These are phyloP conservation scores for Pseudococcus viburni DNA, from an alignment of 2,888 invertebrate genomes.

Conservation along the genomic window DNA sequence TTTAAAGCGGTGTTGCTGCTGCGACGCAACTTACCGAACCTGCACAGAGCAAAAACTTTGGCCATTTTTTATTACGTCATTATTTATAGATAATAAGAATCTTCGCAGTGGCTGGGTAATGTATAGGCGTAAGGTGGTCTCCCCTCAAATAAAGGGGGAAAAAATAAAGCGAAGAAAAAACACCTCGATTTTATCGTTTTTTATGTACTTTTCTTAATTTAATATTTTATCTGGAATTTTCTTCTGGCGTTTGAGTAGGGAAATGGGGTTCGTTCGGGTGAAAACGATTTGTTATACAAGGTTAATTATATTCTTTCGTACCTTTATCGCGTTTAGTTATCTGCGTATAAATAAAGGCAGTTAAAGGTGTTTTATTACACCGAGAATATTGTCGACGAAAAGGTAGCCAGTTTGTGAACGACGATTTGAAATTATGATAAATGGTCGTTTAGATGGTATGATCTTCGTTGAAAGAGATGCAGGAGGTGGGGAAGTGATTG, in stretches of 20 bases:
- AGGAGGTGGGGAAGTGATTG: background rate
- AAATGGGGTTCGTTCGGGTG: background rate
- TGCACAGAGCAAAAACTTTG: conserved; percentile 1
- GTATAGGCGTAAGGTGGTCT: no score
- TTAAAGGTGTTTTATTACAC: conserved; percentile 22
- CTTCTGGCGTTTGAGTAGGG: background rate
- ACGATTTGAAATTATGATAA: conserved; percentile 1
- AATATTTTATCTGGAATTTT: conserved; percentile 24
- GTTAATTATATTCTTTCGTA: conserved; percentile 52
- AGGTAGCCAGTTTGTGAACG: background rate
- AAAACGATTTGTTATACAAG: conserved; percentile 38
- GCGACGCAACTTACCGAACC: background rate
- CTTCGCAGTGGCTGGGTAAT: background rate
- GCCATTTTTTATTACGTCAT: conserved; percentile 50
- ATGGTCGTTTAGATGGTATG: background rate
- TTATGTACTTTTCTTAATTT: conserved; percentile 55
- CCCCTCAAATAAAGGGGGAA: no score
- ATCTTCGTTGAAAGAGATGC: background rate
- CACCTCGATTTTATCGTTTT: conserved; percentile 49
- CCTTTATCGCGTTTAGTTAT: conserved; percentile 36
- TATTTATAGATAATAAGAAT: conserved; percentile 57
- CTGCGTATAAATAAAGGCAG: conserved; percentile 30
- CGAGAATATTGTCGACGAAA: conserved; percentile 27
- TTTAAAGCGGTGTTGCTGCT: conserved; percentile 21
- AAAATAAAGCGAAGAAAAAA: background rate